Base-by-base conservation (phyloP, 2,113 vertebrate species). In the Callopanchax toddi region DNA sequence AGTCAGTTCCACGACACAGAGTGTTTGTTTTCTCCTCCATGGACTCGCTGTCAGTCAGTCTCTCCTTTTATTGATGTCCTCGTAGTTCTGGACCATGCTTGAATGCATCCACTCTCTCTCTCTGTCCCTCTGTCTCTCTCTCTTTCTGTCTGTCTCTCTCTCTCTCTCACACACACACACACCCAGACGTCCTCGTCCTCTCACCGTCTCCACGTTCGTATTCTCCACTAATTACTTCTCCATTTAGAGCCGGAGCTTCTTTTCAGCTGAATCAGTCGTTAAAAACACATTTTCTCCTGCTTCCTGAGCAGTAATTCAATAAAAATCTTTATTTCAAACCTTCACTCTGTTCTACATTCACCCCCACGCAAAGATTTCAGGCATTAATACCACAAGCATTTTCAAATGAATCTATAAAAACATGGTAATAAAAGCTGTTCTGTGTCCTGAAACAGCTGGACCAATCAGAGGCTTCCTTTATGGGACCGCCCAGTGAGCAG, bases 151-250 rank as follows among this genome's bases (percentile, higher is more conserved):
- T n/a, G n/a, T n/a, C n/a, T n/a, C n/a, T n/a, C n/a, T n/a, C n/a
- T n/a, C n/a, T n/a, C n/a, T n/a, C n/a, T n/a, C n/a, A n/a, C n/a
- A n/a, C n/a, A n/a, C n/a, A n/a, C n/a, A n/a, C 9, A 60, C 63
- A 52, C 82, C 70, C 81, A 81, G 68, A 78, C 65, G 55, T 25
- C 21, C 17, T 62, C 48, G 45, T 84, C 67, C 45, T 72, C 45
- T 59, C 17, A 16, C 57, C 46, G 81, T 68, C 66, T 85, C 67
- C 56, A 72, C 78, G 70, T 73, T 66, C 68, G 81, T 54, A 66
- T 57, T 60, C 56, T 75, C 57, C 23, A 61, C 79, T 89, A 87
- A 87, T 89, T 87, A 82, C 76, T 89, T 74, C 75, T 61, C 26
- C 68, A 63, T 77, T 82, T 60, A 61, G 67, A 81, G 37, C 45